These are phyloP conservation scores for Mirza zaza DNA, from an alignment of 2,113 vertebrate genomes.

Conservation along the genomic window DNA sequence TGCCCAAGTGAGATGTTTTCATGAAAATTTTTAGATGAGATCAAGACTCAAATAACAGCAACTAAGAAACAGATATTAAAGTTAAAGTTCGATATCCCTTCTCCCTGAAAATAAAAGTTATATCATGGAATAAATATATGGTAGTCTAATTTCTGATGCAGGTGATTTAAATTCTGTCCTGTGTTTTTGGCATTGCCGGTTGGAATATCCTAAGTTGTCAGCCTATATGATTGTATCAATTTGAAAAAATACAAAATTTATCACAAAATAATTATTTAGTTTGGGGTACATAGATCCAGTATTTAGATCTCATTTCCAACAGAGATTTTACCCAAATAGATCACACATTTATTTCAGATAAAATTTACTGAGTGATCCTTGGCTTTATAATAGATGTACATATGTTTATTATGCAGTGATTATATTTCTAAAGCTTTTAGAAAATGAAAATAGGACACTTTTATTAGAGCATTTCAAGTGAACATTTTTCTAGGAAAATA, in stretches of 20 bases:
- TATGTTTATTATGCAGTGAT: constrained; percentile 1
- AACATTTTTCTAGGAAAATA: constrained; percentile 4
- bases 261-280: neutral
- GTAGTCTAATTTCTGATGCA: neutral
- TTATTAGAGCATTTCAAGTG: neutral
- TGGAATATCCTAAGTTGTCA: neutral
- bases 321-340: neutral
- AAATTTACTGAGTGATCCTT: neutral
- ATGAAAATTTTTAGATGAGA: neutral
- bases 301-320: neutral
- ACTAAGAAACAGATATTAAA: neutral
- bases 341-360: neutral
- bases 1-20: neutral
- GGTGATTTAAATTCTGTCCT: neutral
- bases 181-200: neutral
- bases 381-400: neutral
- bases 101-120: neutral
- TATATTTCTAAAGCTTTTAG: neutral
- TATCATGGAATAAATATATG: neutral
- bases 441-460: neutral
- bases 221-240: neutral
- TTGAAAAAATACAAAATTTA: neutral
- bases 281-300: neutral
- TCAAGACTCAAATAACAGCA: neutral
- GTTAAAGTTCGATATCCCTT: neutral